Base-by-base conservation (phyloP, 2,888 invertebrate genomes). In the Eupithecia vulgata region DNA sequence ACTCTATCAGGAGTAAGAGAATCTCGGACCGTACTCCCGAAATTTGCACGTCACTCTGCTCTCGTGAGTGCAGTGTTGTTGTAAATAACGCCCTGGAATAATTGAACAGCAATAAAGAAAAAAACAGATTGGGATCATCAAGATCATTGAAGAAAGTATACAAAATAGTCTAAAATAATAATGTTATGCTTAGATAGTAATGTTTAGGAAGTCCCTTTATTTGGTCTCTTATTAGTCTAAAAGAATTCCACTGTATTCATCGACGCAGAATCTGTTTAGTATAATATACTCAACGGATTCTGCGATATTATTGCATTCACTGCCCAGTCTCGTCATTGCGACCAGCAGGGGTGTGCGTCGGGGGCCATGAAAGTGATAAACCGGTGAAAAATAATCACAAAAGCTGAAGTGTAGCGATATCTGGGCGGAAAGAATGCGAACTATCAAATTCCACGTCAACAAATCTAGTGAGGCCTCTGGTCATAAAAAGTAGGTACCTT, bases 1-100 rank as follows among this genome's bases (percentile, higher is more conserved):
- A 98, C 81, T 97, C 96, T 77, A 99, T 95, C 57, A 98, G 95
- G 70, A 96, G 94, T 75, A 96, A 95, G 95, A 99, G 96, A 85
- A 97, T 97, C 79, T 96, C 96, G 7, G 96, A 96, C 70, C 96
- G 95, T 45, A 99, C 96, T 68, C 97, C 97, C 5, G 97, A 96
- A 82, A 98, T 95, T 69, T 96, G 92, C 61, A 98, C 96, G 85
- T 97, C 96, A 81, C 95, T 95, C 85, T 96, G 96, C 79, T 95
- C 95, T 72, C 95, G 93, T n/a, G 95, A 95, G 86, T 97, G 96
- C 80, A 98, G 91, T 17, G 96, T 96, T 76, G 97, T 98, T 69
- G 98, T 98, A 88, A 98, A 98, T 45, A 98, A 91, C 64, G 97
- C 97, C 89, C 98, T 97, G 88, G 3, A 76, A 57, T 52, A 21